These are phyloP conservation scores for Cecropterus lyciades DNA, from an alignment of 1,140 invertebrate species.

Conservation along the genomic window DNA sequence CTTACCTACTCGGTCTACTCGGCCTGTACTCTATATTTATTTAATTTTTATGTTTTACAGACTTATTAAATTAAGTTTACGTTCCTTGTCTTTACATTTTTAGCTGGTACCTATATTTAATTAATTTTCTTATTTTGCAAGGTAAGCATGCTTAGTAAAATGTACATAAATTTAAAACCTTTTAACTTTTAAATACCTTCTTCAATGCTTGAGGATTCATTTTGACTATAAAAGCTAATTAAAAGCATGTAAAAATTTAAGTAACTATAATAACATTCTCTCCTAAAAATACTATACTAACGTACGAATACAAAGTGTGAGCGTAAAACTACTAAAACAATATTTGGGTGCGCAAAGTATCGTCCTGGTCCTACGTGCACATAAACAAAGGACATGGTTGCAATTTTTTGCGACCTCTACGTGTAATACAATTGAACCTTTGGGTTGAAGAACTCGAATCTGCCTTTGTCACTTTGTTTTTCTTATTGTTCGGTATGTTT, in stretches of 20 bases:
- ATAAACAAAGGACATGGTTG: constrained; percentile 27
- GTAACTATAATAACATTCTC: too few species aligned
- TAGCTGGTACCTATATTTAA: too few species aligned
- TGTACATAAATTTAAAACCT: too few species aligned
- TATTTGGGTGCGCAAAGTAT: constrained; percentile 22
- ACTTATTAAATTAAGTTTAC: not conserved
- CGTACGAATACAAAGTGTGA: not conserved
- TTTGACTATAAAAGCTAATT: too few species aligned
- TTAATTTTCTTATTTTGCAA: too few species aligned
- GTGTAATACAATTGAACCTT: constrained; percentile 25
- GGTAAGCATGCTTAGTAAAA: too few species aligned
- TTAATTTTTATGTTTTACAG: not conserved
- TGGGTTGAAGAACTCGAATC: constrained; percentile 16
- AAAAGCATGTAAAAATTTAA: too few species aligned
- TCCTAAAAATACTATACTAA: too few species aligned
- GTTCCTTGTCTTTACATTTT: not conserved
- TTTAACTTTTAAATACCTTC: too few species aligned
- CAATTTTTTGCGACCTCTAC: constrained; percentile 33
- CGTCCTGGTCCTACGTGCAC: constrained; percentile 6
- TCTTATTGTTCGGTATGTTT: constrained; percentile 38
- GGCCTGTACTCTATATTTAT: too few species aligned
- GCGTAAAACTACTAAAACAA: constrained; percentile 6
- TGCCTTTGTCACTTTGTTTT: constrained; percentile 38
- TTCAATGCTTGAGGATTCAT: too few species aligned
- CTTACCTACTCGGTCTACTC: constrained; percentile 14